phyloP scores from a whole-genome alignment of 2,888 invertebrate species.

The Brachyptera putata region DNA sequence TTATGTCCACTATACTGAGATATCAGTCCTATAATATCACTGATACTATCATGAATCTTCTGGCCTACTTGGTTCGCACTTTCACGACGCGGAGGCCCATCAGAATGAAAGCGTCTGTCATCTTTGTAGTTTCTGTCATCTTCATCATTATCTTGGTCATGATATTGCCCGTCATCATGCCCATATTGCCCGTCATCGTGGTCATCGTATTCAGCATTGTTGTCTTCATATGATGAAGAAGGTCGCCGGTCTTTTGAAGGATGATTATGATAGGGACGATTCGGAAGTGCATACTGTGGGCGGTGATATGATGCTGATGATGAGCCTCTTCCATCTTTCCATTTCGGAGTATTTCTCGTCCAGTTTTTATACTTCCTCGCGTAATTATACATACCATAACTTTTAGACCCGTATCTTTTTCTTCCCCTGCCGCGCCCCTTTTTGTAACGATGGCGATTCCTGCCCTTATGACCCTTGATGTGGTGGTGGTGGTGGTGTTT shows the following conservation, averaged over 20 bases:
- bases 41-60: slow-evolving; percentile 16
- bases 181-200: not conserved
- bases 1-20: slow-evolving; percentile 12
- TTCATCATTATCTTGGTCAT: not conserved
- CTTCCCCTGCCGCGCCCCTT: slow-evolving; percentile 17
- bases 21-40: slow-evolving; percentile 13
- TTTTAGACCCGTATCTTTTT: slow-evolving; percentile 16
- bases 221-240: not conserved
- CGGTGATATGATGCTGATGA: slow-evolving; percentile 4
- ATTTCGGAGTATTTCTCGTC: slow-evolving; percentile 3
- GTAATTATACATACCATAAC: slow-evolving; percentile 26
- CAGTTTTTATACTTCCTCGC: slow-evolving; percentile 24
- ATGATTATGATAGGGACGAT: not conserved
- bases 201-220: not conserved
- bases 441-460: slow-evolving; percentile 9
- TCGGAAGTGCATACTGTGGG: not conserved
- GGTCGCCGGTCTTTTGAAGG: slow-evolving; percentile 1
- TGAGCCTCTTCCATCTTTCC: slow-evolving; percentile 9
- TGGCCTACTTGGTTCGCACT: not conserved
- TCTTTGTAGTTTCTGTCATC: not conserved
- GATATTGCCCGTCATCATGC: slow-evolving; percentile 3
- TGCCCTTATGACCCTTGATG: not conserved
- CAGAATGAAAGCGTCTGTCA: not conserved
- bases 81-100: not conserved
- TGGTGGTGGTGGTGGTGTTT: not conserved